Percentiles rank a stretch among this genome's conserved stretches.
These are phyloP conservation scores for Pseudomugil tenellus DNA, from an alignment of 2,797 vertebrate genomes.

Conservation along the genomic window DNA sequence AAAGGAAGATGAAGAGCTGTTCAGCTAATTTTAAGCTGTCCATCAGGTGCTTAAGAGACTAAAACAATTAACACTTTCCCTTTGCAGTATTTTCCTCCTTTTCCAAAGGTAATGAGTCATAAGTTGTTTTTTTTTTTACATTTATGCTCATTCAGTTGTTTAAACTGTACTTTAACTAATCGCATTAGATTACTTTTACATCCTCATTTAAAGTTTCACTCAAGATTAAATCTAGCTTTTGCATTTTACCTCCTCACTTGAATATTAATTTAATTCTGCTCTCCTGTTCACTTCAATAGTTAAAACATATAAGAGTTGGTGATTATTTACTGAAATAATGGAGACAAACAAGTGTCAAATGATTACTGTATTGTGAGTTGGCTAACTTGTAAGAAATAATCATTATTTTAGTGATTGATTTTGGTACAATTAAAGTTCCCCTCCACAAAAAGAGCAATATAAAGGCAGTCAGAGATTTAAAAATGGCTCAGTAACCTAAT, in stretches of 20 bases:
- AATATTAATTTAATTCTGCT: background rate
- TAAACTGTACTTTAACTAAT: background rate
- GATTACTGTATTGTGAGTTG: no score
- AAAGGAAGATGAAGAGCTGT: slow-evolving; percentile 46
- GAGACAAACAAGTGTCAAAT: no score
- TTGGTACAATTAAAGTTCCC: slow-evolving; percentile 37
- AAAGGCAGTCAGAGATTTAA: slow-evolving; percentile 22
- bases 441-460: slow-evolving; percentile 31
- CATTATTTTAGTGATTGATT: slow-evolving; percentile 29
- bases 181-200: background rate
- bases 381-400: no score
- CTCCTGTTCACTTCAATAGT: background rate
- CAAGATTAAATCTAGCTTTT: background rate
- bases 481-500: slow-evolving; percentile 22
- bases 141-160: background rate
- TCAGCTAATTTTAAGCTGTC: slow-evolving; percentile 47
- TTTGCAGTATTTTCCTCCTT: slow-evolving; percentile 28
- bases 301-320: background rate
- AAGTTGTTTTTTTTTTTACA: background rate
- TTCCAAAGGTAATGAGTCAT: background rate
- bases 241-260: background rate
- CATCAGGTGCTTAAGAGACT: slow-evolving; percentile 41
- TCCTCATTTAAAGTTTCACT: background rate
- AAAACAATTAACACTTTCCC: slow-evolving; percentile 42
- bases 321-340: background rate